phyloP scores from a whole-genome alignment of 2,797 vertebrate genomes.

The Lacerta viridis region DNA sequence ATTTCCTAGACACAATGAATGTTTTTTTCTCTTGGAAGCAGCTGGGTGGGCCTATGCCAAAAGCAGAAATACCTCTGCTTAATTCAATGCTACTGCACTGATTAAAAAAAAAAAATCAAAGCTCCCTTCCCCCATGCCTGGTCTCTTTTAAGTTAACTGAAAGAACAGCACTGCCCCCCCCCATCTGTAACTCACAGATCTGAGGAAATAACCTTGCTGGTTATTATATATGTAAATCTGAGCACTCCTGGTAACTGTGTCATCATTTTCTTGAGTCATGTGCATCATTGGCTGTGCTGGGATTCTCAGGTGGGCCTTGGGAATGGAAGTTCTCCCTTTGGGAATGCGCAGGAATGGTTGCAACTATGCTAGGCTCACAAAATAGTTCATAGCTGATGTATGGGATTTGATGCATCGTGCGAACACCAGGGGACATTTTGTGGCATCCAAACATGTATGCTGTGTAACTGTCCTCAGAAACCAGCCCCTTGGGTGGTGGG shows the following conservation, averaged over 20 bases:
- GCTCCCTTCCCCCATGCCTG: neutral
- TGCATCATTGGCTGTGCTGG: neutral
- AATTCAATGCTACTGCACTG: no score
- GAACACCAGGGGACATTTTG: neutral
- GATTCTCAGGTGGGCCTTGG: neutral
- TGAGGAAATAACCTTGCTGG: neutral
- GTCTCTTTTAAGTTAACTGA: neutral
- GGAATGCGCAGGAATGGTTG: neutral
- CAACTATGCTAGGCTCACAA: neutral
- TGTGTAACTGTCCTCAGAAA: neutral
- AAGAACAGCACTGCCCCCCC: neutral
- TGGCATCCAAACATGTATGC: neutral
- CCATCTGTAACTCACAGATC: no score
- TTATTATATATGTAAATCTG: neutral
- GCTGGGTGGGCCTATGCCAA: neutral
- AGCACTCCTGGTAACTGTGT: neutral
- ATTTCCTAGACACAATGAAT: neutral
- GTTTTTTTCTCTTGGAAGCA: neutral
- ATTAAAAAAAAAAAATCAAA: neutral
- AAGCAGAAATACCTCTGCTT: neutral
- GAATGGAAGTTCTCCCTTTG: neutral
- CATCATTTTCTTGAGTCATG: neutral
- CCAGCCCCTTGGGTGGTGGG: neutral
- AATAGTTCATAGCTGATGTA: slow-evolving; percentile 15
- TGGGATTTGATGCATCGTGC: neutral